phyloP scores from a whole-genome alignment of 2,888 invertebrate species.

The Lottia scabra region DNA sequence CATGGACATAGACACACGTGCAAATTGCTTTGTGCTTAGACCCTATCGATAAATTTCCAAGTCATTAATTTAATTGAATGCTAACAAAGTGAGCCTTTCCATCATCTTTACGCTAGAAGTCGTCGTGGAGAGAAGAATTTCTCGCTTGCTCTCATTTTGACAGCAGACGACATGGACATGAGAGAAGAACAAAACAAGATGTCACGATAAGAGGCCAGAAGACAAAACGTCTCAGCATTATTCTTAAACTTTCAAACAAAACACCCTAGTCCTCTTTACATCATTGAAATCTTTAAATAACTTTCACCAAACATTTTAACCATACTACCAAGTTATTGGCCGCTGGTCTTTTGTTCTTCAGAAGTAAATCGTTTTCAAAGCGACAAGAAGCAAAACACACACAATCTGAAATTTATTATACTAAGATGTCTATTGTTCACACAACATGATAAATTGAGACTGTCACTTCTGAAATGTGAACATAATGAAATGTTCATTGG shows the following conservation, averaged over 20 bases:
- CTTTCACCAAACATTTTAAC: no score
- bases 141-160: neutral
- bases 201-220: neutral
- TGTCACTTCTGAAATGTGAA: constrained; percentile 11
- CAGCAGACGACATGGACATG: neutral
- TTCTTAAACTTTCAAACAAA: no score
- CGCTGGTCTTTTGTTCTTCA: neutral
- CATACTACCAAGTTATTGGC: no score
- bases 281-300: no score
- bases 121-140: neutral
- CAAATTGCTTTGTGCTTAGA: neutral
- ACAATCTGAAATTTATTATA: constrained; percentile 2
- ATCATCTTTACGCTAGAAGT: neutral
- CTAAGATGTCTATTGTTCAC: neutral
- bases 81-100: neutral
- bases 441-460: constrained; percentile 14
- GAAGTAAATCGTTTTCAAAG: constrained; percentile 1
- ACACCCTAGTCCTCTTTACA: no score
- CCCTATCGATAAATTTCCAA: neutral
- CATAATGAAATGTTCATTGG: constrained; percentile 21
- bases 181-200: neutral
- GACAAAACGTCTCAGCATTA: neutral
- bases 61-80: neutral
- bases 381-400: neutral
- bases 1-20: neutral